These are phyloP conservation scores for Poeciliopsis occidentalis DNA, from an alignment of 2,113 vertebrate species.

Conservation along the genomic window DNA sequence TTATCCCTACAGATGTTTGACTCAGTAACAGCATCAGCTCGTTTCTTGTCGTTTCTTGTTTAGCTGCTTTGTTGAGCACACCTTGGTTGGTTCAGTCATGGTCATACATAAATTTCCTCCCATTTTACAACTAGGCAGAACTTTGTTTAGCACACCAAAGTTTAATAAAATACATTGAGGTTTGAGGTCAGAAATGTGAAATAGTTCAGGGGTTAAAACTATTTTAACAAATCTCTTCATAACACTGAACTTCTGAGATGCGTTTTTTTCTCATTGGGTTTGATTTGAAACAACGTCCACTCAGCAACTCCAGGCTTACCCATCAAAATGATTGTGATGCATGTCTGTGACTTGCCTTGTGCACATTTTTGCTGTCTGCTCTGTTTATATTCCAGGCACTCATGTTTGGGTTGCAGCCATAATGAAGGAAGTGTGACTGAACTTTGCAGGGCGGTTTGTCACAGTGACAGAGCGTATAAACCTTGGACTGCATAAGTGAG, in stretches of 20 bases:
- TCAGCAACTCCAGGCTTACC: background rate
- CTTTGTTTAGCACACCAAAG: too few species aligned
- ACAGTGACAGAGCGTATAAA: slow-evolving; percentile 14
- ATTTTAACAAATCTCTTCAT: background rate
- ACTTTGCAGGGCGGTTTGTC: slow-evolving; percentile 36
- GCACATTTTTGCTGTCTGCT: slow-evolving; percentile 20
- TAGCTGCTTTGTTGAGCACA: too few species aligned
- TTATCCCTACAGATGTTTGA: too few species aligned
- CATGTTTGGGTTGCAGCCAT: slow-evolving; percentile 35
- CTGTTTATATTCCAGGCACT: slow-evolving; percentile 37
- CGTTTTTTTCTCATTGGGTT: background rate
- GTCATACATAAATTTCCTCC: too few species aligned
- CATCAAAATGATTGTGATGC: background rate
- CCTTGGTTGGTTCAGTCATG: too few species aligned
- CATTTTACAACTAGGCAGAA: too few species aligned
- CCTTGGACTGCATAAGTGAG: slow-evolving; percentile 32
- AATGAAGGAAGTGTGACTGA: slow-evolving; percentile 30
- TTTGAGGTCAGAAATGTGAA: background rate
- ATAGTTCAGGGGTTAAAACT: background rate
- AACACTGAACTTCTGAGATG: background rate
- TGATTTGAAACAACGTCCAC: background rate
- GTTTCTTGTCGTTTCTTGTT: too few species aligned
- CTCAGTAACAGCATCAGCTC: too few species aligned
- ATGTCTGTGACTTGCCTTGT: slow-evolving; percentile 12
- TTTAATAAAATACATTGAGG: background rate